phyloP scores from a whole-genome alignment of 2,888 invertebrate species.

The Rotaria macrura region DNA sequence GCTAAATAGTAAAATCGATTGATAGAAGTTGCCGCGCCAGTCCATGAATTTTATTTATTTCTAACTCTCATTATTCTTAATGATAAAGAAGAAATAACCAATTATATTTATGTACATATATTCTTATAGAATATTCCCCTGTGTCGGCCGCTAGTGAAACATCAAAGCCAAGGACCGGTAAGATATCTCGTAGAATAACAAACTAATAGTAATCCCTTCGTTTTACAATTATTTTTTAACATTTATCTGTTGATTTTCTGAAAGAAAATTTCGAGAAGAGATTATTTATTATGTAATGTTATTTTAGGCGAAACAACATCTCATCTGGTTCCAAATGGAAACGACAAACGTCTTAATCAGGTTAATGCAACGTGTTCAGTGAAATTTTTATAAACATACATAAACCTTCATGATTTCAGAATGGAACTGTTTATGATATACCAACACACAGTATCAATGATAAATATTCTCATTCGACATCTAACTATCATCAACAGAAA shows the following conservation, averaged over 20 bases:
- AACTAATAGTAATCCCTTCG: neutral
- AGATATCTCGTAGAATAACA: neutral
- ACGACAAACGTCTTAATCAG: neutral
- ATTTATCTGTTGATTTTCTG: too few relatives aligned
- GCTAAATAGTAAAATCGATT: too few relatives aligned
- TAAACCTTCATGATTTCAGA: neutral
- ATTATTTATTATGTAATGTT: too few relatives aligned
- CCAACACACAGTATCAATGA: neutral
- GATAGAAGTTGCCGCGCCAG: too few relatives aligned
- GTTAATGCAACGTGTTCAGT: neutral
- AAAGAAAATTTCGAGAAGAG: too few relatives aligned
- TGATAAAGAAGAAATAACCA: too few relatives aligned
- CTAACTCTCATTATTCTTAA: too few relatives aligned
- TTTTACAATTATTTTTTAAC: neutral
- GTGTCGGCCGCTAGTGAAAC: neutral
- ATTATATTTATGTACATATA: neutral
- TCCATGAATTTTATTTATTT: too few relatives aligned
- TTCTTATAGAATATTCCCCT: neutral
- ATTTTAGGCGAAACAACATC: neutral
- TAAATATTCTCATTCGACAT: neutral
- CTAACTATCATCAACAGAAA: constrained; percentile 3
- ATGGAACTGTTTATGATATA: constrained; percentile 4
- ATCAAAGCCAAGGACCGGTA: neutral
- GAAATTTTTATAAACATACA: too few relatives aligned
- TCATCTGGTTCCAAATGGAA: neutral